Conservation (phyloP, 2,888 invertebrate genomes). For the Lycocerus yunnanus region DNA sequence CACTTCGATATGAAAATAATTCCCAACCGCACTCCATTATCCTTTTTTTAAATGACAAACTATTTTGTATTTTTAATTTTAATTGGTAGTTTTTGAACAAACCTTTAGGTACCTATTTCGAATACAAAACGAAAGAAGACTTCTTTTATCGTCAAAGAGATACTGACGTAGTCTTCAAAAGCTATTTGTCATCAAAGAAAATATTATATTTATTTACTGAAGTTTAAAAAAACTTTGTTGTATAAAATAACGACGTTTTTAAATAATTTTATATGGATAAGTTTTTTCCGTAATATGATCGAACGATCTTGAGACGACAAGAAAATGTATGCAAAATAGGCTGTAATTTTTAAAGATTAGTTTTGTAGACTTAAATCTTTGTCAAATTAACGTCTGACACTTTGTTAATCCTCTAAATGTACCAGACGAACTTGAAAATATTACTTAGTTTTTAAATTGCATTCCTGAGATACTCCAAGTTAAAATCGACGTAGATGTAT, state of each 20-base stretch:
- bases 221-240: background rate
- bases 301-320: background rate
- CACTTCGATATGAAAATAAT: background rate
- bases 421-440: background rate
- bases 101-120: background rate
- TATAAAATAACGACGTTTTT: background rate
- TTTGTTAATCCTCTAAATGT: slow-evolving; percentile 10
- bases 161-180: background rate
- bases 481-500: slow-evolving; percentile 23
- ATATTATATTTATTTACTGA: background rate
- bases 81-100: background rate
- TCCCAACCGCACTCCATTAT: background rate
- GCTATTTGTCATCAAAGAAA: background rate
- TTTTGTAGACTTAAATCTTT: background rate
- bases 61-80: background rate
- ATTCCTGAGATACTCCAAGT: slow-evolving; percentile 17
- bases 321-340: background rate
- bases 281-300: background rate
- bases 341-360: background rate
- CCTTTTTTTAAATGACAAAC: background rate
- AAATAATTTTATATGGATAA: background rate
- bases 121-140: background rate
- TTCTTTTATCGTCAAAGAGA: background rate
- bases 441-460: slow-evolving; percentile 5
- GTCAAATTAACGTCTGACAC: slow-evolving; percentile 7